Base-by-base conservation (phyloP, 1,140 invertebrate genomes). In the Caenorhabditis briggsae region DNA sequence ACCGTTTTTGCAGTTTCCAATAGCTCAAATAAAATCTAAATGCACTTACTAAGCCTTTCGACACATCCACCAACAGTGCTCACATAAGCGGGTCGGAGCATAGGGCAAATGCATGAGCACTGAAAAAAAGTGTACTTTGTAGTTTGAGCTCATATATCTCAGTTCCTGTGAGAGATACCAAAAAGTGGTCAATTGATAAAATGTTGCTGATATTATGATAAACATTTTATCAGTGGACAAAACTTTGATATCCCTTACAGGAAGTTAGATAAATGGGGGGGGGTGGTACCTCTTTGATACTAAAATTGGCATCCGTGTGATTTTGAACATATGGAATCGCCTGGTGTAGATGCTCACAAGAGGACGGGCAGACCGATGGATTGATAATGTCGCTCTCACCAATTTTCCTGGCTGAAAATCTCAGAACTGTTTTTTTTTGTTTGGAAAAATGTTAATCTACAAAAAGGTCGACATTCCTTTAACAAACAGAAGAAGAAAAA, bases 321-420 rank as follows among this genome's bases (percentile, higher is more conserved):
- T 78, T 78, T 78, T 78, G 70, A 11, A 50, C 46, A 50, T 78
- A 78, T 20, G 70, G 46, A 0, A 50, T n/a, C 20, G 70, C 70
- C n/a, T 78, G 70, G 23, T 78, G 70, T 12, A 78, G n/a, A 78
- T 78, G 70, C 23, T 78, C 70, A 23, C 70, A 78, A 20, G 70
- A 78, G 20, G 70, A 78, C 11, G 70, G 70, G 23, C 70, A 78
- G 12, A 50, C 70, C 1, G 70, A 78, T 14, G 70, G 70, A n/a
- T 78, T 46, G 50, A 78, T 50, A n/a, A 78, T 50, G 23, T 78
- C 70, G 70, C 70, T 78, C 50, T 78, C 70, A 2, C 70, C 70
- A 11, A 78, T 78, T 23, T 50, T 78, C 50, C 70, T n/a, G 11
- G 20, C 70, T 78, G 46, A 78, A 48, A 50, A 33, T 33, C 33